Evolutionary conservation across 1,140 invertebrate genomes (phyloP).

Genomic region (Mya arenaria): DNA sequence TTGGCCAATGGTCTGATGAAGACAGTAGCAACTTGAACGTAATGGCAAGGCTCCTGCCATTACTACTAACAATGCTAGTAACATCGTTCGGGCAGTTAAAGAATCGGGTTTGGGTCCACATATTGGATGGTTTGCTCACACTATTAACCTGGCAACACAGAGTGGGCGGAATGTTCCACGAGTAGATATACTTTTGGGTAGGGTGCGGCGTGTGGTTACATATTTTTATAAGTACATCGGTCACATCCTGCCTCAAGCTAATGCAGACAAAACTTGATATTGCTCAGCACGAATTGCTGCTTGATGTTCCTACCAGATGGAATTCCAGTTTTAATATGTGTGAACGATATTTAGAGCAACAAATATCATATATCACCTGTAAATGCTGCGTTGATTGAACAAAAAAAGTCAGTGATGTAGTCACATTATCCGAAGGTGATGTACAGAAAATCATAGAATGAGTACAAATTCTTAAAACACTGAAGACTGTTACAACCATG

Average conservation of each 20-base stretch:
- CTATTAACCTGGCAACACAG: constrained; percentile 40
- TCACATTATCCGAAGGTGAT: constrained; percentile 35
- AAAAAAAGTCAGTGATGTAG: constrained; percentile 11
- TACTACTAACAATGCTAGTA: constrained; percentile 48
- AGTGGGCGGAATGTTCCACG: not conserved
- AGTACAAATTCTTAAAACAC: not conserved
- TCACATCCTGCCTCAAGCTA: constrained; percentile 13
- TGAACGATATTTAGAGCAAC: constrained; percentile 39
- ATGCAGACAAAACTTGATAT: constrained; percentile 24
- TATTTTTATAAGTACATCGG: constrained; percentile 52
- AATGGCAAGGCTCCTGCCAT: not conserved
- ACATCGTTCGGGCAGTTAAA: constrained; percentile 37
- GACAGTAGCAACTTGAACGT: not conserved
- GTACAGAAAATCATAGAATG: not conserved
- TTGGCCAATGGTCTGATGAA: not conserved
- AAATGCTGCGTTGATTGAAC: constrained; percentile 9
- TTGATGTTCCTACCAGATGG: constrained; percentile 56
- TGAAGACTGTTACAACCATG: constrained; percentile 24
- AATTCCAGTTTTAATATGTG: constrained; percentile 51
- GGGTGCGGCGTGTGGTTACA: constrained; percentile 3
- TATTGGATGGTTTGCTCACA: constrained; percentile 52
- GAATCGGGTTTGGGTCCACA: constrained; percentile 25
- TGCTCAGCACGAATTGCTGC: constrained; percentile 44
- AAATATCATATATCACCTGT: constrained; percentile 49
- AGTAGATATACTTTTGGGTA: constrained; percentile 17